Evolutionary conservation across 92 coral and sea anemone species (phyloP).

Genomic region (Heteractis magnifica): DNA sequence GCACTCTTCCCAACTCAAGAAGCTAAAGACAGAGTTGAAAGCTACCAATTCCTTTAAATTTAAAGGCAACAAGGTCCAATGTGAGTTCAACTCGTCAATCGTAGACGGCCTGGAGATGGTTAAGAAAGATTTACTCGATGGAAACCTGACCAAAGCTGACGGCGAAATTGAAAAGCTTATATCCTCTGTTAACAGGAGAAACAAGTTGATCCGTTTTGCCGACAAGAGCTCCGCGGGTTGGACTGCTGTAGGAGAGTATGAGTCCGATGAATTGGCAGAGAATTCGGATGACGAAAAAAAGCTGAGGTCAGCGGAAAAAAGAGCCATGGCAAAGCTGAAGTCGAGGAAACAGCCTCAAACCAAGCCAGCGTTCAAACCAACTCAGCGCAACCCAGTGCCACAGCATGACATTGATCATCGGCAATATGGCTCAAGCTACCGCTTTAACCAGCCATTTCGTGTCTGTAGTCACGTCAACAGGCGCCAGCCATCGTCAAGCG

Average conservation of each 20-base stretch:
- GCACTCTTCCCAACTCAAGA: slow-evolving; percentile 28
- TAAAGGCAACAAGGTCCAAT: slow-evolving; percentile 48
- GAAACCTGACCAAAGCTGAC: slow-evolving; percentile 22
- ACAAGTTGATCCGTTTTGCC: slow-evolving; percentile 41
- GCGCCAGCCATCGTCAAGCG: slow-evolving; percentile 28
- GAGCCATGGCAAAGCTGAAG: slow-evolving; percentile 33
- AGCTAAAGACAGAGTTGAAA: slow-evolving; percentile 40
- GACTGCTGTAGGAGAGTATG: slow-evolving; percentile 43
- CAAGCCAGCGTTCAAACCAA: background rate
- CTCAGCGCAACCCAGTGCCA: background rate
- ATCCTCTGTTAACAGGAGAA: slow-evolving; percentile 20
- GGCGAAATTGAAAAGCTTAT: slow-evolving; percentile 22
- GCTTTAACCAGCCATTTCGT: slow-evolving; percentile 28
- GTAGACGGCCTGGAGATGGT: slow-evolving; percentile 12
- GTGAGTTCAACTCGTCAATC: slow-evolving; percentile 37
- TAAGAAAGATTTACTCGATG: slow-evolving; percentile 2
- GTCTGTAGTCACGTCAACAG: no score
- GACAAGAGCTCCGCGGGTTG: slow-evolving; percentile 51
- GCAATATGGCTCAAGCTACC: no score
- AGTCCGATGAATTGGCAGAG: slow-evolving; percentile 46
- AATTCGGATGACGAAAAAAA: slow-evolving; percentile 41
- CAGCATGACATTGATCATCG: background rate
- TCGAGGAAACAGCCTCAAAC: slow-evolving; percentile 8
- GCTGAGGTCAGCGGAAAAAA: slow-evolving; percentile 38
- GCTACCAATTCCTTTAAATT: slow-evolving; percentile 33